These are phyloP conservation scores for Leptopilina drosophilae DNA, from an alignment of 2,888 invertebrate species.

Conservation along the genomic window DNA sequence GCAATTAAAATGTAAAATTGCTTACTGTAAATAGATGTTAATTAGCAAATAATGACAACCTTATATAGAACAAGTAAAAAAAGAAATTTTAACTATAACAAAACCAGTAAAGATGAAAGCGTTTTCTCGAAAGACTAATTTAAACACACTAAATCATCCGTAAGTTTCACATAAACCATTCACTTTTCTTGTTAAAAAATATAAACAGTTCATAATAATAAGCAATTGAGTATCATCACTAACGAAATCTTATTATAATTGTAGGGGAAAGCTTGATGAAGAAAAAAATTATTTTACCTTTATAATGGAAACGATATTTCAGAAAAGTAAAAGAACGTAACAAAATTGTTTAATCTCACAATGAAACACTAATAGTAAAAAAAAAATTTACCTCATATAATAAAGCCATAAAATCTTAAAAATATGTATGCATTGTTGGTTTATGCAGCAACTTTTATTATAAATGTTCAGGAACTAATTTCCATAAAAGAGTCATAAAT, in stretches of 20 bases:
- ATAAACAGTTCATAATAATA: slow-evolving; percentile 29
- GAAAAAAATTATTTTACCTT: not conserved
- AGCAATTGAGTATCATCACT: slow-evolving; percentile 7
- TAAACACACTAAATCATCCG: slow-evolving; percentile 4
- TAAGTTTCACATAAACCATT: slow-evolving; percentile 16
- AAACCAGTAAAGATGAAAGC: not conserved
- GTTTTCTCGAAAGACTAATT: slow-evolving; percentile 3
- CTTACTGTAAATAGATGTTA: too few relatives aligned
- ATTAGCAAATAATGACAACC: too few relatives aligned
- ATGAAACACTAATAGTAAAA: too few relatives aligned
- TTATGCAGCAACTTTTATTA: slow-evolving; percentile 9
- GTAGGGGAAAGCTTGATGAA: slow-evolving; percentile 21
- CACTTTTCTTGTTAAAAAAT: slow-evolving; percentile 18
- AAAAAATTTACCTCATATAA: not conserved
- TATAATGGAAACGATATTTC: not conserved
- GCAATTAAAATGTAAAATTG: too few relatives aligned
- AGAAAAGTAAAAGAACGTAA: not conserved
- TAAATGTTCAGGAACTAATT: slow-evolving; percentile 1
- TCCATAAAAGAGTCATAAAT: slow-evolving; percentile 6
- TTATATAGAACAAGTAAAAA: too few relatives aligned
- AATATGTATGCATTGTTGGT: slow-evolving; percentile 5
- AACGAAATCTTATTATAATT: slow-evolving; percentile 13
- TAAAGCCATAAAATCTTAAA: slow-evolving; percentile 6
- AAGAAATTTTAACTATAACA: not conserved
- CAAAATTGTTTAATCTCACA: not conserved